Evolutionary conservation across 2,113 vertebrate species (phyloP), one percentile per base, ranked within the genome.

Genomic region (Hirundichthys speculiger): DNA sequence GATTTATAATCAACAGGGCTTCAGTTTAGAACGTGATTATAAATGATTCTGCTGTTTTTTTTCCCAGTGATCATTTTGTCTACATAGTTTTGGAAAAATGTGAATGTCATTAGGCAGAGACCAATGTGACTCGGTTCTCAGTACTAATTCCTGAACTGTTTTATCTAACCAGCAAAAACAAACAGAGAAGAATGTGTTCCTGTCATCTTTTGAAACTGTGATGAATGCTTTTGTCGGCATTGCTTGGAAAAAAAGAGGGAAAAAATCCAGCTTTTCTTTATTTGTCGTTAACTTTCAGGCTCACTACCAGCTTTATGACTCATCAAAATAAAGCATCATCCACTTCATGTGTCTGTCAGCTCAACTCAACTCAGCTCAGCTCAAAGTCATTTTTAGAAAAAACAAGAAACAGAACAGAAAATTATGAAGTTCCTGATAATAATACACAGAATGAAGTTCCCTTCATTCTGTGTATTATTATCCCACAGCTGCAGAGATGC

Each of bases 1-100:
- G 18, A 47, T 58, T n/a, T 3, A 38, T 72, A 46, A 60, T 43
- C 25, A 76, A 48, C 5, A 25, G 6, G 2, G 24, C 42, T 80
- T 40, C 51, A 34, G 3, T 43, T 56, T 40, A 41, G 0, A 16
- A 3, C 43, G 57, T 53, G 19, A 27, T 22, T 51, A 42, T 20
- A 20, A 2, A 65, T 41, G 12, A 57, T 5, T 41, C 25, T 50
- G 20, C 2, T 14, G 6, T 2, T 42, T 53, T n/a, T 21, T 47
- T 51, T 47, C 13, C 27, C 15, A 2, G 40, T 22, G 40, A 38
- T 14, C 14, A 13, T 13, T 54, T 54, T 18, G 30, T 34, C 6
- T 34, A 34, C 30, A 6, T 34, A 34, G 25, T 27, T 27, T 27
- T 27, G 25, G 30, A 34, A 34, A 34, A 34, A 9, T 34, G 11